These are phyloP conservation scores for Phylloscopus trochiloides DNA, from an alignment of 2,113 vertebrate species.

Conservation along the genomic window DNA sequence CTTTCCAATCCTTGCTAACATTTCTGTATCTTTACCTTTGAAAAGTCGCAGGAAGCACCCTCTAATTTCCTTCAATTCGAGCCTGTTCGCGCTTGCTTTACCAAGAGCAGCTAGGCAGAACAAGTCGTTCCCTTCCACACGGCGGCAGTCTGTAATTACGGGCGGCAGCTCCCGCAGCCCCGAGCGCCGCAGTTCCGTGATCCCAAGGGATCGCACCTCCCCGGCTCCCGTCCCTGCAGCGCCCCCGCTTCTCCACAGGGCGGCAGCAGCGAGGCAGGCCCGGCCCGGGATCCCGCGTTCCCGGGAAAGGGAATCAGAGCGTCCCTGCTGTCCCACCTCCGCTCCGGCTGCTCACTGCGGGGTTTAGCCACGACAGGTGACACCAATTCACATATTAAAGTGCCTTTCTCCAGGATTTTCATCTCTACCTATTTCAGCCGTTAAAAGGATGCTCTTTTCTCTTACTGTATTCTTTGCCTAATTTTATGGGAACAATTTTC, in stretches of 20 bases:
- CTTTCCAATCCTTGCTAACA: neutral
- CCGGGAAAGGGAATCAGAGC: neutral
- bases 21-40: neutral
- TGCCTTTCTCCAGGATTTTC: neutral
- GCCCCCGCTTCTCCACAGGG: rapidly evolving
- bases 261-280: neutral
- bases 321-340: neutral
- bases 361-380: neutral
- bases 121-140: neutral
- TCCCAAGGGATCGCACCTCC: neutral
- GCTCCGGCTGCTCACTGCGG: rapidly evolving
- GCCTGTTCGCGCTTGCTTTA: neutral
- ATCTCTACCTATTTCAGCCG: neutral
- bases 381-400: neutral
- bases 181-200: rapidly evolving
- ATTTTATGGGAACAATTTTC: neutral
- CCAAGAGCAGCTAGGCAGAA: neutral
- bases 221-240: rapidly evolving
- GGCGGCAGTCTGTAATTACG: neutral
- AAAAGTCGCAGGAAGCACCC: neutral
- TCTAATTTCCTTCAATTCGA: neutral
- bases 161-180: rapidly evolving
- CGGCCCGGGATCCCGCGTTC: neutral
- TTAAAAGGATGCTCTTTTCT: neutral
- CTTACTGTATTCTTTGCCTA: neutral